Evolutionary conservation across 2,113 vertebrate genomes (phyloP).

Genomic region (Sturnus vulgaris): DNA sequence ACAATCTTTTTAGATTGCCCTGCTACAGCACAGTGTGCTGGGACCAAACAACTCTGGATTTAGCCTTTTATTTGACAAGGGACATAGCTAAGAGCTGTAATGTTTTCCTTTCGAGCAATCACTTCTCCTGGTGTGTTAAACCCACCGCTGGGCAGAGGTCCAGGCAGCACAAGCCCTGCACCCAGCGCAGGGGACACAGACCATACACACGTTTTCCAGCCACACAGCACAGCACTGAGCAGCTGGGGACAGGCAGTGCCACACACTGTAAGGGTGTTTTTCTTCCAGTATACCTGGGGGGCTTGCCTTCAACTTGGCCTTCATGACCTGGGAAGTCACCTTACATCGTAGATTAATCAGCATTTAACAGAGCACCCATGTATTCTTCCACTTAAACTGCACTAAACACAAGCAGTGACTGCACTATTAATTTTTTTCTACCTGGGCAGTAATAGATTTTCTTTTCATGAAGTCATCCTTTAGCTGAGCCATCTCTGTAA

Average conservation of each 20-base stretch:
- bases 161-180: background rate
- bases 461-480: background rate
- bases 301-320: background rate
- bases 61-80: background rate
- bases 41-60: background rate
- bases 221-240: background rate
- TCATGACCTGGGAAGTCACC: background rate
- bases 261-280: background rate
- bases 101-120: background rate
- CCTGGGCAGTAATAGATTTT: background rate
- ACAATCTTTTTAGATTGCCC: background rate
- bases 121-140: background rate
- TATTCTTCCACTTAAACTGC: background rate
- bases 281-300: background rate
- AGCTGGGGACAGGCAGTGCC: background rate
- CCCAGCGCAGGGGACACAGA: accelerated
- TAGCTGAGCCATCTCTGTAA: background rate
- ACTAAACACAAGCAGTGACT: background rate
- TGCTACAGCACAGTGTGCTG: background rate
- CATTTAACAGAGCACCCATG: background rate
- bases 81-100: background rate
- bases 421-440: background rate
- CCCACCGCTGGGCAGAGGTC: background rate
- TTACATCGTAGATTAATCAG: accelerated
- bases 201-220: background rate